These are phyloP conservation scores for Alaudala cheleensis DNA, from an alignment of 2,113 vertebrate genomes.

Conservation along the genomic window DNA sequence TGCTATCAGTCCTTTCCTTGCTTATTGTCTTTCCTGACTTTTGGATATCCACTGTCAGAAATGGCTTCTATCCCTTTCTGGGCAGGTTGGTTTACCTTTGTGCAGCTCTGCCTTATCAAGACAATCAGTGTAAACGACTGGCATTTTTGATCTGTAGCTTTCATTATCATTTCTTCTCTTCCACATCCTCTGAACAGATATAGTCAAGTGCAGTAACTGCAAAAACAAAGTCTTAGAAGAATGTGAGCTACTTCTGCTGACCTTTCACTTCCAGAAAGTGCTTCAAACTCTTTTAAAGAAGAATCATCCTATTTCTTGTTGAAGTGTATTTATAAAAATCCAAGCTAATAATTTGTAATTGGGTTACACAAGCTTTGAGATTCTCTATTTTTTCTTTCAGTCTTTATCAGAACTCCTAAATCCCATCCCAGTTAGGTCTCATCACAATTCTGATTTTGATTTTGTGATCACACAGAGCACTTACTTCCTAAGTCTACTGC, in stretches of 20 bases:
- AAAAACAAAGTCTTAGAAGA: neutral
- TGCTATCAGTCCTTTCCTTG: neutral
- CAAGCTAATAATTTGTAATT: neutral
- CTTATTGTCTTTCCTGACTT: neutral
- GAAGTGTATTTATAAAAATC: neutral
- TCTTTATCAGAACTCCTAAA: neutral
- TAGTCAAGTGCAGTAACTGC: neutral
- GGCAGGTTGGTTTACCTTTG: neutral
- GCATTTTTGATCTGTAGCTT: neutral
- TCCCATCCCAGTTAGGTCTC: neutral
- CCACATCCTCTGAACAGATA: neutral
- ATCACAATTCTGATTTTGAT: neutral
- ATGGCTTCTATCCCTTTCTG: neutral
- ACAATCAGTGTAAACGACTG: neutral
- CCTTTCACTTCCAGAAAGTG: neutral
- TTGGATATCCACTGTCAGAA: neutral
- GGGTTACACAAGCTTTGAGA: neutral
- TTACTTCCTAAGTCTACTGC: neutral
- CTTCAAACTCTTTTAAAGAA: neutral
- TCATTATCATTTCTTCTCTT: neutral
- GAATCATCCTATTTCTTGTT: neutral
- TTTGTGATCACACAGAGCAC: neutral
- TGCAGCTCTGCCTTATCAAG: neutral
- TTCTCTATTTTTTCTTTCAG: neutral
- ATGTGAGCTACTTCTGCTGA: neutral